Base-by-base conservation (phyloP, 2,797 vertebrate genomes). In the Pelobates cultripes region DNA sequence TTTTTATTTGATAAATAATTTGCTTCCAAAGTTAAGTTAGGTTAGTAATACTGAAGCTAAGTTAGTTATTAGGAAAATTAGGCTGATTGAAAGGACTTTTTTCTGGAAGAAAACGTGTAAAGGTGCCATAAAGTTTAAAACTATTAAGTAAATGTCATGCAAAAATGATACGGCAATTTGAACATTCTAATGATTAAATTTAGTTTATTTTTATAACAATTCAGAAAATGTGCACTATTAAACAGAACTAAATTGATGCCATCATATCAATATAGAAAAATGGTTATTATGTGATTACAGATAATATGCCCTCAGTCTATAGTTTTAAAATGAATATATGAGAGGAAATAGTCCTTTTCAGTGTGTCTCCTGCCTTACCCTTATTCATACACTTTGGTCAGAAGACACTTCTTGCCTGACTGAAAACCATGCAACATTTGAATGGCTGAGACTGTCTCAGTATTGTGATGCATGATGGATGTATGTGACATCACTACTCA, bases 51-150 rank as follows among this genome's bases (percentile, higher is more conserved):
- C 28, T 28, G 28, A 41, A 53, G 71, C 73, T 14, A 80, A 80
- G 69, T 74, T 74, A 74, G 71, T 80, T 74, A 80, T 80, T 80
- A 80, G 77, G 43, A 42, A 74, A 80, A 69, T 69, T 55, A 69
- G 53, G 63, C 4, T 80, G 78, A 80, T 74, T 80, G 78, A 80
- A 53, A 73, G 71, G 47, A 60, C 64, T 69, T 12, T 73, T 73
- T 80, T 80, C 6, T 43, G 44, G 51, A 53, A 53, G 63, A 68
- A 69, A 43, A 51, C 42, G 15, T 80, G 71, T 74, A 74, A 74
- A 74, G 71, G 78, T 80, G 71, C 47, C 72, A 74, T 67, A 80
- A 79, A 60, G 78, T 74, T 80, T 80, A 80, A 69, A 63, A 74
- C 42, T 80, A 68, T 80, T 80, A 74, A 69, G 70, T 8, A 80